Evolutionary conservation across 2,797 vertebrate species (phyloP).

Genomic region (Danio albolineatus): DNA sequence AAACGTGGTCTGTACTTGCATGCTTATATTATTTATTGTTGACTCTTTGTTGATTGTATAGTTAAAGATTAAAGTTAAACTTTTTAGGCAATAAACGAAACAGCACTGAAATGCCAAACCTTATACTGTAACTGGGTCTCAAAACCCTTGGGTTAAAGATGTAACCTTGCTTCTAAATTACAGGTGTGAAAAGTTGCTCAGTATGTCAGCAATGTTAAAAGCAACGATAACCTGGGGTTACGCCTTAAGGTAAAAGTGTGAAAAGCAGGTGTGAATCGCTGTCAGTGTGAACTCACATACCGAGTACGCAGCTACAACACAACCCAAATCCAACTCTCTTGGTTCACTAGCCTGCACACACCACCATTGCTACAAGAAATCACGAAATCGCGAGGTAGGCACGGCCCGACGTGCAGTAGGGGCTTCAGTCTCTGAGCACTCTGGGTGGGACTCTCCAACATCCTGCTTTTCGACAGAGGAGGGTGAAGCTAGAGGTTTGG

Average conservation of each 20-base stretch:
- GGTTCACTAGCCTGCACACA: slow-evolving; percentile 43
- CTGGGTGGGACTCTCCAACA: slow-evolving; percentile 45
- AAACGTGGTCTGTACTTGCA: no score
- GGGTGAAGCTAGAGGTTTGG: slow-evolving; percentile 65
- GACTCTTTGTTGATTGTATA: no score
- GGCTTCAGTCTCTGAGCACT: slow-evolving; percentile 44
- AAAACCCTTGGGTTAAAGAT: no score
- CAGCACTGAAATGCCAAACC: no score
- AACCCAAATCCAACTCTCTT: slow-evolving; percentile 21
- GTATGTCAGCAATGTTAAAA: no score
- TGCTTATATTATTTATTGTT: no score
- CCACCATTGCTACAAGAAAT: slow-evolving; percentile 76
- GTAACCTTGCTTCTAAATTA: no score
- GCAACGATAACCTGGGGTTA: no score
- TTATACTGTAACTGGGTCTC: no score
- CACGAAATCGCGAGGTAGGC: slow-evolving; percentile 79
- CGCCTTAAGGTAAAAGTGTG: background rate
- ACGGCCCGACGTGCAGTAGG: slow-evolving; percentile 60
- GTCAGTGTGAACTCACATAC: slow-evolving; percentile 3
- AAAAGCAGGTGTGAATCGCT: background rate
- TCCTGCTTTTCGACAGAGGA: slow-evolving; percentile 57
- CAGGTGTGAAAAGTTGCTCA: no score
- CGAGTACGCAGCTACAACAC: background rate
- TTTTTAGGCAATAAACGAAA: no score
- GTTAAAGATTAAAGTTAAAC: no score